Percentiles rank a stretch among this genome's conserved stretches.
These are phyloP conservation scores for Drosophila novamexicana DNA, from an alignment of 1,140 invertebrate genomes.

Conservation along the genomic window DNA sequence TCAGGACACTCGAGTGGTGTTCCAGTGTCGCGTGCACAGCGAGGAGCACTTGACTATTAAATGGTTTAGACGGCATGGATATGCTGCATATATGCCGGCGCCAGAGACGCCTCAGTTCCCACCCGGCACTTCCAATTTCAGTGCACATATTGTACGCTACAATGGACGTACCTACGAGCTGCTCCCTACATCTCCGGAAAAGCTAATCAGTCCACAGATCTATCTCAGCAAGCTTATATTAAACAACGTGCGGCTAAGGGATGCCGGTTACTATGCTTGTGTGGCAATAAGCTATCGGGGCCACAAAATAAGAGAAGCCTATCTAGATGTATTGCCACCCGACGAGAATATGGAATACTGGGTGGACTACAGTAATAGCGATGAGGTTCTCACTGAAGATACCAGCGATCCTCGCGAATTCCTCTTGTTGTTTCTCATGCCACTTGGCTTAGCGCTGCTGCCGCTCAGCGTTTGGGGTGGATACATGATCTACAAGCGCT, in stretches of 20 bases:
- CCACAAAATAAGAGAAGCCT: slow-evolving; percentile 74
- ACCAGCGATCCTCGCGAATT: slow-evolving; percentile 65
- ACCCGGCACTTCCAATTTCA: slow-evolving; percentile 50
- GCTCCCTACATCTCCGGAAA: slow-evolving; percentile 61
- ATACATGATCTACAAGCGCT: slow-evolving; percentile 66
- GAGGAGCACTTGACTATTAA: slow-evolving; percentile 77
- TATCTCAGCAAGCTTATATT: slow-evolving; percentile 81
- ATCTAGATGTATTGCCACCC: slow-evolving; percentile 53
- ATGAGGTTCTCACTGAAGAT: slow-evolving; percentile 31
- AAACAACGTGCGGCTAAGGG: slow-evolving; percentile 61
- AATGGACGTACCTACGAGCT: slow-evolving; percentile 74
- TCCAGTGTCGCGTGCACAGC: slow-evolving; percentile 79
- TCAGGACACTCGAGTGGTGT: slow-evolving; percentile 62
- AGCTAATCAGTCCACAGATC: slow-evolving; percentile 61
- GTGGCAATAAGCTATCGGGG: slow-evolving; percentile 77
- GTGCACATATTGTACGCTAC: slow-evolving; percentile 70
- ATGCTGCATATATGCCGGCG: slow-evolving; percentile 12
- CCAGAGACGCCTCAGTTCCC: slow-evolving; percentile 13
- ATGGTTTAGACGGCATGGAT: slow-evolving; percentile 66
- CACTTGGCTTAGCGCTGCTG: slow-evolving; percentile 68
- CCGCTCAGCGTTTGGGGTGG: slow-evolving; percentile 72
- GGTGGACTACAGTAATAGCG: slow-evolving; percentile 55
- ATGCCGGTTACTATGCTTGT: slow-evolving; percentile 75
- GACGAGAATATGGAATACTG: slow-evolving; percentile 61
- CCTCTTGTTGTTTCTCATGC: slow-evolving; percentile 75